Percentiles rank a stretch among this genome's conserved stretches.
Conservation (phyloP, 2,888 invertebrate genomes). For the Metellina segmentata region DNA sequence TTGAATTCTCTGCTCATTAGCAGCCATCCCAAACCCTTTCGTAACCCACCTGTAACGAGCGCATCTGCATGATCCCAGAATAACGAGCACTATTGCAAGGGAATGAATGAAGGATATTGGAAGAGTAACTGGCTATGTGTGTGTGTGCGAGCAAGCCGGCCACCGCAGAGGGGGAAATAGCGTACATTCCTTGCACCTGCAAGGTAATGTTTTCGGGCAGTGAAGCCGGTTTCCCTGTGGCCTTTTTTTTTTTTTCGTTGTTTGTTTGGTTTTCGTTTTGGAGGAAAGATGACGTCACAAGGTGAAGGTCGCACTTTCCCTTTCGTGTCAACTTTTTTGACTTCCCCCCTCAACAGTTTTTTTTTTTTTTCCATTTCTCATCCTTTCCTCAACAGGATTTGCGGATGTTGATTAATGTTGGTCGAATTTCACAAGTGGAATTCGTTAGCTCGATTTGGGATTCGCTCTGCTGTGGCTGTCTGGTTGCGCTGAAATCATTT, state of each 20-base stretch:
- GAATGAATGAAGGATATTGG: constrained; percentile 29
- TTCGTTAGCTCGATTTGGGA: not conserved
- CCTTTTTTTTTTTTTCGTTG: constrained; percentile 15
- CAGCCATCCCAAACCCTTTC: not conserved
- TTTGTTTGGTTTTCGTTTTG: constrained; percentile 9
- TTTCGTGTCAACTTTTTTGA: constrained; percentile 59
- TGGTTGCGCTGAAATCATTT: not conserved
- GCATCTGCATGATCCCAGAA: no score
- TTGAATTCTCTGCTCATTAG: not conserved
- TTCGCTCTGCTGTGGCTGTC: not conserved
- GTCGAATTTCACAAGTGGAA: not conserved
- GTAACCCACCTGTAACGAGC: not conserved
- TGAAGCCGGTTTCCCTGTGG: constrained; percentile 25
- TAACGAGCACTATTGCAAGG: not conserved
- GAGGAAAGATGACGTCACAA: constrained; percentile 59
- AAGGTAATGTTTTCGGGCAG: constrained; percentile 30
- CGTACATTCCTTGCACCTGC: constrained; percentile 45
- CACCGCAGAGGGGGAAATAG: constrained; percentile 28
- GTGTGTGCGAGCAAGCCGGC: not conserved
- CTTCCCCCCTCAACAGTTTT: not conserved
- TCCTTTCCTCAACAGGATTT: constrained; percentile 35
- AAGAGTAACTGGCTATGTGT: no score
- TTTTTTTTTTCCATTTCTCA: not conserved
- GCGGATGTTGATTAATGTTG: constrained; percentile 2
- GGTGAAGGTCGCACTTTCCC: constrained; percentile 75